These are phyloP conservation scores for Artibeus lituratus DNA, from an alignment of 2,797 vertebrate species.

Conservation along the genomic window DNA sequence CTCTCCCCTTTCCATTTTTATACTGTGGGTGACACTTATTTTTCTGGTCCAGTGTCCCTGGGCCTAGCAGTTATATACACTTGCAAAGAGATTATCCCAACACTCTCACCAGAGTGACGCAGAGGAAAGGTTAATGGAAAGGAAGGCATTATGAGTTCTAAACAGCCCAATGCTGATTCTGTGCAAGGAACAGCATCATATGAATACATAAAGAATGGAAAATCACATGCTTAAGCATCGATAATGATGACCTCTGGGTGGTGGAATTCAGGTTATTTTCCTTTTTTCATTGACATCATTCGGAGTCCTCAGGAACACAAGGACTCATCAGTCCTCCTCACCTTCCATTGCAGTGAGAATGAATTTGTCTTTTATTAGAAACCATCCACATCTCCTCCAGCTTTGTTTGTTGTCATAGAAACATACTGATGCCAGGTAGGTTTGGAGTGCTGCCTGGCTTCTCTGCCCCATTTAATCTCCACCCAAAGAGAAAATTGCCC, in stretches of 20 bases:
- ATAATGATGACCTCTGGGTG: neutral
- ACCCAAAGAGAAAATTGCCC: neutral
- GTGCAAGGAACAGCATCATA: neutral
- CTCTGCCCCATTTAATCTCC: neutral
- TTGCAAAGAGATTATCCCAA: neutral
- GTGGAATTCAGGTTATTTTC: neutral
- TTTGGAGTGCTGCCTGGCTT: neutral
- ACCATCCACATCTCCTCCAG: fast-evolving
- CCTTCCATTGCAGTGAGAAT: neutral
- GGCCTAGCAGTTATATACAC: neutral
- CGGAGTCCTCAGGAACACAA: neutral
- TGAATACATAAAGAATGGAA: neutral
- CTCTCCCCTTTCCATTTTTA: too few species aligned
- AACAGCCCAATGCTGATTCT: neutral
- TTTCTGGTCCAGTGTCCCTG: neutral
- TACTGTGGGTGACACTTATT: neutral
- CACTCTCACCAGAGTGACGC: neutral
- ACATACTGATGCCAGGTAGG: neutral
- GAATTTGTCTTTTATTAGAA: neutral
- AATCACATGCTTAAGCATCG: neutral
- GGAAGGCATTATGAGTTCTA: neutral
- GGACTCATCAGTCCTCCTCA: neutral
- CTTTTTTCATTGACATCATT: neutral
- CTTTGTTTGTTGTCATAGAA: neutral
- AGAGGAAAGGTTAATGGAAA: neutral